Percentiles rank a stretch among this genome's conserved stretches.
Conservation (phyloP, 2,113 vertebrate genomes). For the Anser cygnoides region DNA sequence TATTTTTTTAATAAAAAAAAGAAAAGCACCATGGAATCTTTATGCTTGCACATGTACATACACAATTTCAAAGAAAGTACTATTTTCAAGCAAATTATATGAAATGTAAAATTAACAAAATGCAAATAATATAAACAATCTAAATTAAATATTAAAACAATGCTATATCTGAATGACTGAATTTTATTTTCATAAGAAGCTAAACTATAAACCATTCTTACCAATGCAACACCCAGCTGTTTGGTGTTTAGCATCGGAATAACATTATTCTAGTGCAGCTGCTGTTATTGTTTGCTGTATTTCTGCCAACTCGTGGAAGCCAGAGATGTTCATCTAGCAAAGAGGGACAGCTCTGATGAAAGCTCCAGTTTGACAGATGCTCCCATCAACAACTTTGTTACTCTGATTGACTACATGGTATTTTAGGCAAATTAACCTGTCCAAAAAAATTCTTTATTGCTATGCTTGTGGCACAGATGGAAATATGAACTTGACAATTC, state of each 20-base stretch:
- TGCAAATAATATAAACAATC: slow-evolving; percentile 61
- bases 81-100: slow-evolving; percentile 62
- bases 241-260: slow-evolving; percentile 24
- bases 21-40: slow-evolving; percentile 60
- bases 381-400: slow-evolving; percentile 70
- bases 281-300: slow-evolving; percentile 57
- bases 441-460: slow-evolving; percentile 72
- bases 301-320: slow-evolving; percentile 57
- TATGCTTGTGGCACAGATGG: slow-evolving; percentile 71
- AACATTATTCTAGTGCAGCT: slow-evolving; percentile 64
- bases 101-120: slow-evolving; percentile 72
- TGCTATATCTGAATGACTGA: slow-evolving; percentile 42
- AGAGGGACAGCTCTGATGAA: slow-evolving; percentile 56
- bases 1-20: slow-evolving; percentile 6
- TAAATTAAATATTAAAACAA: slow-evolving; percentile 65
- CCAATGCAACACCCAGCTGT: slow-evolving; percentile 64
- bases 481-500: slow-evolving; percentile 73
- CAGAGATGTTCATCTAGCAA: slow-evolving; percentile 34
- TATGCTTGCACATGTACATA: slow-evolving; percentile 43
- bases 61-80: slow-evolving; percentile 56
- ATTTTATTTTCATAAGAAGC: slow-evolving; percentile 62
- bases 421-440: slow-evolving; percentile 81
- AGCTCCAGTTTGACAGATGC: slow-evolving; percentile 69
- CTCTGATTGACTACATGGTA: slow-evolving; percentile 72
- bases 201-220: slow-evolving; percentile 12